A percentile compares a stretch with the other conserved stretches of the same genome.
These are phyloP conservation scores for Notodromas monacha DNA, from an alignment of 2,888 invertebrate genomes.

Conservation along the genomic window DNA sequence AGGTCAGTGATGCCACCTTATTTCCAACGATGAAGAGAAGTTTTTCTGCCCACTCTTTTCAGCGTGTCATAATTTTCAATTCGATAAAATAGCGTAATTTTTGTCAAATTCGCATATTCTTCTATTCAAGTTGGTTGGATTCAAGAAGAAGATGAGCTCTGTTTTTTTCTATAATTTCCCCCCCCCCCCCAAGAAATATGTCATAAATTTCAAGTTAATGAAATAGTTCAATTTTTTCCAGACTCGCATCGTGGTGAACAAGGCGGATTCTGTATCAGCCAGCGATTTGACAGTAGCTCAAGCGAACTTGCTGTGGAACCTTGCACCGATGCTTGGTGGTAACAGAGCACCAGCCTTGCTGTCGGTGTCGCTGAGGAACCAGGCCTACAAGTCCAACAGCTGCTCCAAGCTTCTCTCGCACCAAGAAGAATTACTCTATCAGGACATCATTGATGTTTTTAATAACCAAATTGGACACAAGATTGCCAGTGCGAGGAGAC, in stretches of 20 bases:
- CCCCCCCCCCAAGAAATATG: neutral
- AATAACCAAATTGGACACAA: slow-evolving; percentile 72
- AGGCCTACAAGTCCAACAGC: neutral
- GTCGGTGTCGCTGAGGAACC: slow-evolving; percentile 20
- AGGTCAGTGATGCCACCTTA: too few relatives aligned
- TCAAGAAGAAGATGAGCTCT: too few relatives aligned
- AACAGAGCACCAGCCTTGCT: slow-evolving; percentile 75
- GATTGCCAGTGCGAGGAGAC: slow-evolving; percentile 68
- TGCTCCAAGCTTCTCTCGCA: slow-evolving; percentile 34
- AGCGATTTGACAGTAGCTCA: slow-evolving; percentile 75
- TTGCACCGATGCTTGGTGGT: slow-evolving; percentile 78
- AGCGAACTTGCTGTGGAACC: slow-evolving; percentile 76
- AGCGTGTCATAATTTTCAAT: too few relatives aligned
- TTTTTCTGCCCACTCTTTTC: too few relatives aligned
- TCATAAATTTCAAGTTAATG: neutral
- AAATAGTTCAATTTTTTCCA: too few relatives aligned
- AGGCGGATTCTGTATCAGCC: slow-evolving; percentile 66
- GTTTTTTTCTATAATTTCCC: neutral
- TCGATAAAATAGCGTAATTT: too few relatives aligned
- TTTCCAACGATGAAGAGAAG: too few relatives aligned
- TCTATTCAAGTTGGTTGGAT: too few relatives aligned
- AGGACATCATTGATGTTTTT: slow-evolving; percentile 48
- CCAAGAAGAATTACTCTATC: slow-evolving; percentile 55
- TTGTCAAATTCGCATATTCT: too few relatives aligned
- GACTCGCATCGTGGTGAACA: slow-evolving; percentile 72